These are phyloP conservation scores for Formica aserva DNA, from an alignment of 2,888 invertebrate genomes.

Conservation along the genomic window DNA sequence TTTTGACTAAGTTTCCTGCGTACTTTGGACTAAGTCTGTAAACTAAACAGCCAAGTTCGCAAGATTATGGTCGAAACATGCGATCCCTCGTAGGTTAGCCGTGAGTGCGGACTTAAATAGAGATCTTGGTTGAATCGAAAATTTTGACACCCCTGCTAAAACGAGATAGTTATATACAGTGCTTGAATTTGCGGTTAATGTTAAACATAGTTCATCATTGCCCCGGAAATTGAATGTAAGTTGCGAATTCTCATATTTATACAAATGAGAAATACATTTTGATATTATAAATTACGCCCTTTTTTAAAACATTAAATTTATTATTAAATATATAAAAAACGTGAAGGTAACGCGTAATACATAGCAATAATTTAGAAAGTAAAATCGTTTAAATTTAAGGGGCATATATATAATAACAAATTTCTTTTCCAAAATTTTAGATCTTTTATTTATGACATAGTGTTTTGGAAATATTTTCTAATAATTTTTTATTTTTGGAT, in stretches of 20 bases:
- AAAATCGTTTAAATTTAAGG: background rate
- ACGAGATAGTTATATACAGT: slow-evolving; percentile 39
- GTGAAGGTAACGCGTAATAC: background rate
- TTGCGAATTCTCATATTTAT: background rate
- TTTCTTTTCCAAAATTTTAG: background rate
- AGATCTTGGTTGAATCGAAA: slow-evolving; percentile 47
- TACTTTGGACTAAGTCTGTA: slow-evolving; percentile 58
- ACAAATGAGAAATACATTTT: background rate
- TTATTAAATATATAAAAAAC: background rate
- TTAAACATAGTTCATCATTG: slow-evolving; percentile 31
- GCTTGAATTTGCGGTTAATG: slow-evolving; percentile 36
- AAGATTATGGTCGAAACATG: slow-evolving; percentile 56
- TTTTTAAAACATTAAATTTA: background rate
- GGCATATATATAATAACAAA: background rate
- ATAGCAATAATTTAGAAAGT: background rate
- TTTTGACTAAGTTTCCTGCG: slow-evolving; percentile 58
- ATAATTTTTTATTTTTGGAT: background rate
- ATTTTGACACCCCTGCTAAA: slow-evolving; percentile 46
- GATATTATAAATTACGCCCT: background rate
- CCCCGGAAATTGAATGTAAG: slow-evolving; percentile 8
- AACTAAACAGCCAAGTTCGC: slow-evolving; percentile 59
- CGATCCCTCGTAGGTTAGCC: slow-evolving; percentile 36
- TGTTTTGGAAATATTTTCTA: background rate
- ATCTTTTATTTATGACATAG: background rate
- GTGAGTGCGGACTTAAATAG: slow-evolving; percentile 29